Evolutionary conservation across 1,140 invertebrate genomes (phyloP).

Genomic region (Maconellicoccus hirsutus): DNA sequence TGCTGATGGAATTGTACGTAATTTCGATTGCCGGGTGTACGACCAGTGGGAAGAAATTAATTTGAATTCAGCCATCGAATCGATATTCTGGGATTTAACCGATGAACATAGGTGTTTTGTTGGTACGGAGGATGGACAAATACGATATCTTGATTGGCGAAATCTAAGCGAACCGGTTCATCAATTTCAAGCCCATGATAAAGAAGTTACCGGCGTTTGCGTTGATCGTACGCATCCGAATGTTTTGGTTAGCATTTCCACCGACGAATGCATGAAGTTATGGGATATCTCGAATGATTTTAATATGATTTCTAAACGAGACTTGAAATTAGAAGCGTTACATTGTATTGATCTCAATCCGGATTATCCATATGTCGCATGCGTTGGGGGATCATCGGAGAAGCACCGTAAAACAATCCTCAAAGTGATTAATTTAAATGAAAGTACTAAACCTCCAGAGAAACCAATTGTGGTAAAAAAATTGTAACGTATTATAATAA

Average conservation of each 20-base stretch:
- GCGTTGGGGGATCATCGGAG: constrained; percentile 49
- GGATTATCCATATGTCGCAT: constrained; percentile 66
- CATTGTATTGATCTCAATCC: constrained; percentile 63
- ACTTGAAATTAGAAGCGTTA: constrained; percentile 53
- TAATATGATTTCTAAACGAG: constrained; percentile 43
- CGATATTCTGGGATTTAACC: constrained; percentile 69
- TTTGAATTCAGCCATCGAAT: constrained; percentile 70
- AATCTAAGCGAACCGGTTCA: constrained; percentile 53
- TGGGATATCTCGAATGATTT: constrained; percentile 52
- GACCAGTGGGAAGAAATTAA: constrained; percentile 54
- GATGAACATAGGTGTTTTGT: constrained; percentile 60
- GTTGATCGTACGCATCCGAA: constrained; percentile 32
- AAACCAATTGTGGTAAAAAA: no score
- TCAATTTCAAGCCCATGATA: constrained; percentile 62
- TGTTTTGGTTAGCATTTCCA: constrained; percentile 52
- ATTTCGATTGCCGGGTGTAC: constrained; percentile 61
- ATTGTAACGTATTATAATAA: no score
- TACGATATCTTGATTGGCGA: constrained; percentile 69
- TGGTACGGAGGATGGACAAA: constrained; percentile 62
- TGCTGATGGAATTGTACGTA: constrained; percentile 51
- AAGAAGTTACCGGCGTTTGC: constrained; percentile 59
- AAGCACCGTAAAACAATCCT: not conserved
- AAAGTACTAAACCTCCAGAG: not conserved
- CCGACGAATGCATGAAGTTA: constrained; percentile 60
- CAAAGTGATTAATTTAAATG: not conserved